Evolutionary conservation across 2,888 invertebrate genomes (phyloP), one percentile per base, ranked within the genome.

Genomic region (Syrista parreyssii): DNA sequence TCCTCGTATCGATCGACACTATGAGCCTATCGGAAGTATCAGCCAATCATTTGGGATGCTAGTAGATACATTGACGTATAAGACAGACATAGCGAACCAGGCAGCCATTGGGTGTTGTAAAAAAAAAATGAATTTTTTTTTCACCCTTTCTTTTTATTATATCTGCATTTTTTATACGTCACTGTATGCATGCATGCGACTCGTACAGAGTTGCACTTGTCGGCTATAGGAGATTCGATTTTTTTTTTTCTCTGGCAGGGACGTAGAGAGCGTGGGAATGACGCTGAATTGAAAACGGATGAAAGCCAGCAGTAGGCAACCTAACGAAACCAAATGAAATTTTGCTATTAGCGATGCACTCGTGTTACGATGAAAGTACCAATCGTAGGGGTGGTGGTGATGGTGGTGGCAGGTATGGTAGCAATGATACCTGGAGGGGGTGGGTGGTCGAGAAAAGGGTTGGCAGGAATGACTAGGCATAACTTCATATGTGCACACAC

Each of bases 281-380:
- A 9, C 55, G 55, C 55, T 55, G 55, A 55, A 55, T 55, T 55
- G 55, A 55, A 55, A 55, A 55, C 55, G 15, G 55, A 55, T 55
- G 35, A 73, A 35, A 73, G 72, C 30, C 36, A 73, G 68, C n/a
- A 32, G 23, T 15, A n/a, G 32, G 55, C 55, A 23, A 9, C 23
- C 55, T 55, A 55, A 55, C 55, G 55, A 55, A 74, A 76, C 80
- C 80, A 83, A 84, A 81, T 79, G 82, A 79, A 83, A 84, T 85
- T 83, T 82, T 83, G 82, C 83, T 84, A 85, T 84, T 83, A 82
- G 84, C 81, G 82, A 85, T 84, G 82, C 82, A 79, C 81, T 78
- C 69, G 80, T 30, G 79, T 73, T 79, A 68, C 81, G 79, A 78
- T 77, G 79, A 78, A 75, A 81, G 55, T 55, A 9, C 55, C 55